Percentiles rank a stretch among this genome's conserved stretches.
phyloP scores from a whole-genome alignment of 2,888 invertebrate species.

The Andrena haemorrhoa region DNA sequence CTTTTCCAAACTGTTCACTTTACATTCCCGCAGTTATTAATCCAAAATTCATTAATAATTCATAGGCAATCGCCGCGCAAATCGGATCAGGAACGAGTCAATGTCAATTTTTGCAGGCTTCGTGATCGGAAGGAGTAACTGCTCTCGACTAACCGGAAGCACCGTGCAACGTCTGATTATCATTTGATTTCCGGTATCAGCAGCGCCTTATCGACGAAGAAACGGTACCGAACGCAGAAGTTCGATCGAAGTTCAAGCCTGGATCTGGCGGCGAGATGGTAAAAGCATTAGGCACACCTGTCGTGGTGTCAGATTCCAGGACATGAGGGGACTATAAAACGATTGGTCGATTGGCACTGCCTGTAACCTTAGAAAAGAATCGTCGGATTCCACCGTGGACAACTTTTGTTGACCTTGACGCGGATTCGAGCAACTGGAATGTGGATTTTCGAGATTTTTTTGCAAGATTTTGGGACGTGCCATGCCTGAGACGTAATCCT shows the following conservation, averaged over 20 bases:
- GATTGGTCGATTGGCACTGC: slow-evolving; percentile 4
- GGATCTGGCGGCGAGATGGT: slow-evolving; percentile 2
- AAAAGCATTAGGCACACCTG: slow-evolving; percentile 27
- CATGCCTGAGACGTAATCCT: not conserved
- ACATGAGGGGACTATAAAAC: slow-evolving; percentile 27
- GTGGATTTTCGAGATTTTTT: slow-evolving; percentile 33
- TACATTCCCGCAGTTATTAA: too few species aligned
- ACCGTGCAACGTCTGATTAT: slow-evolving; percentile 37
- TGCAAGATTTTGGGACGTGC: not conserved
- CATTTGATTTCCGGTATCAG: slow-evolving; percentile 55
- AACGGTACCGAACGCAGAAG: not conserved
- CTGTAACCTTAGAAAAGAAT: slow-evolving; percentile 25
- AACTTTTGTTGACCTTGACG: slow-evolving; percentile 47
- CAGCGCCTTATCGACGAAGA: slow-evolving; percentile 5
- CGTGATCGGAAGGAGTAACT: slow-evolving; percentile 54
- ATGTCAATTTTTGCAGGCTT: slow-evolving; percentile 1
- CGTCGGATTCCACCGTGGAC: slow-evolving; percentile 17
- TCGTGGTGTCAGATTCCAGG: slow-evolving; percentile 11
- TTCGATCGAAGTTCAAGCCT: not conserved
- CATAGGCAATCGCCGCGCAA: too few species aligned
- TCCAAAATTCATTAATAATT: not conserved
- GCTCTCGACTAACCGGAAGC: slow-evolving; percentile 49
- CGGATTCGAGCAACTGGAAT: slow-evolving; percentile 38
- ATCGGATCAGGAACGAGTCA: slow-evolving; percentile 1
- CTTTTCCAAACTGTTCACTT: too few species aligned